These are phyloP conservation scores for Bombylius major DNA, from an alignment of 2,888 invertebrate species.

Conservation along the genomic window DNA sequence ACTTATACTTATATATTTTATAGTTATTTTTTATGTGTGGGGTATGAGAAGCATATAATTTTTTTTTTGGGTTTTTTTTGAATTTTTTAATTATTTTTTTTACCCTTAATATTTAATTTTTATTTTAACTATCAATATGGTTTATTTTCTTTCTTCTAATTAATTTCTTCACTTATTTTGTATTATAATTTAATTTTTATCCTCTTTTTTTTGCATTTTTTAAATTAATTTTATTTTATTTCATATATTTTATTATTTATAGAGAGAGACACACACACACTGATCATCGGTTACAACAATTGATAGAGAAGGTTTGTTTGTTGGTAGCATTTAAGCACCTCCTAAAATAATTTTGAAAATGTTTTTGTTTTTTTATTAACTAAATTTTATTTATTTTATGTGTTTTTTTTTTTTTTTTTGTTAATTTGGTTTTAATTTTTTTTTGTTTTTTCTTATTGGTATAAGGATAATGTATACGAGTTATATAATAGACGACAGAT, in stretches of 20 bases:
- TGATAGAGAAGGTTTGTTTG: slow-evolving; percentile 5
- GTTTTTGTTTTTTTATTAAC: slow-evolving; percentile 14
- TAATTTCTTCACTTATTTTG: neutral
- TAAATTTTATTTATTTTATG: slow-evolving; percentile 18
- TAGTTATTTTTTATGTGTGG: too few relatives aligned
- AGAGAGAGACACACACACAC: slow-evolving; percentile 20
- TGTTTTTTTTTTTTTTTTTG: slow-evolving; percentile 16
- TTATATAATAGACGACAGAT: too few relatives aligned
- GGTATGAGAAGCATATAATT: neutral
- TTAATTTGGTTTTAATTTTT: slow-evolving; percentile 12
- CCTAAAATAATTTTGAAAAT: slow-evolving; percentile 9
- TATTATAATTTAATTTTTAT: neutral
- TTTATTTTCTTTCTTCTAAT: neutral
- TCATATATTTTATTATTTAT: slow-evolving; percentile 1
- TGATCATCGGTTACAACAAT: slow-evolving; percentile 20
- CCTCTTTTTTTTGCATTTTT: neutral
- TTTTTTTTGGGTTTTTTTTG: too few relatives aligned
- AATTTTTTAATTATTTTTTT: neutral
- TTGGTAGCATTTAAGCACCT: slow-evolving; percentile 6
- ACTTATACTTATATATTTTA: too few relatives aligned
- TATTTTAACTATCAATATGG: neutral
- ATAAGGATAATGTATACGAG: too few relatives aligned
- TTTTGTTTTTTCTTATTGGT: neutral
- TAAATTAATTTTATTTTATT: neutral
- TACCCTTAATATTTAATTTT: neutral